These are phyloP conservation scores for Aegotheles bennettii DNA, from an alignment of 2,113 vertebrate genomes.

Conservation along the genomic window DNA sequence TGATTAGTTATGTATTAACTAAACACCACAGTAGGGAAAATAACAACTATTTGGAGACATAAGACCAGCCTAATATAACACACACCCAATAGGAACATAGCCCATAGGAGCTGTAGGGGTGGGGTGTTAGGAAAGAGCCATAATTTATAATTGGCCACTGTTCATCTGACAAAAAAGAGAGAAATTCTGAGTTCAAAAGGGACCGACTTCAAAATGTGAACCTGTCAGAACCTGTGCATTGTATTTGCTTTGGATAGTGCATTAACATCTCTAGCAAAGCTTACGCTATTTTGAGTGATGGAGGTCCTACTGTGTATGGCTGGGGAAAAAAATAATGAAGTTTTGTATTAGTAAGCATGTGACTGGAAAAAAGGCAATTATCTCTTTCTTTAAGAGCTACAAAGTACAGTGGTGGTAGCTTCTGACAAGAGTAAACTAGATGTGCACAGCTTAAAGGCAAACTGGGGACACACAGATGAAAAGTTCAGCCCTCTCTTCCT, in stretches of 20 bases:
- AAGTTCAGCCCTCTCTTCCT: conserved; percentile 27
- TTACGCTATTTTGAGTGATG: conserved; percentile 9
- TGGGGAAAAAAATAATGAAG: not conserved
- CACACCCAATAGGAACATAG: not conserved
- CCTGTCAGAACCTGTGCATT: not conserved
- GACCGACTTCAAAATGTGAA: conserved; percentile 51
- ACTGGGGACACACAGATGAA: conserved; percentile 46
- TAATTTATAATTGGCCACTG: not conserved
- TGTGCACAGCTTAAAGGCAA: conserved; percentile 48
- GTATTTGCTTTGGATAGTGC: conserved; percentile 13
- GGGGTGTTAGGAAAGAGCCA: not conserved
- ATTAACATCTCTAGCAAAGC: conserved; percentile 6
- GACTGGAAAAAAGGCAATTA: conserved; percentile 20
- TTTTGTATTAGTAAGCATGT: conserved; percentile 45
- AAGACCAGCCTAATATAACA: not conserved
- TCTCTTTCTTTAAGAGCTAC: conserved; percentile 39
- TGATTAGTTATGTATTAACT: conserved; percentile 6
- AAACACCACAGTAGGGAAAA: not conserved
- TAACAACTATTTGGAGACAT: not conserved
- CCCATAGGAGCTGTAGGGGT: not conserved
- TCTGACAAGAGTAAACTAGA: conserved; percentile 56
- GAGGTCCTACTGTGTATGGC: conserved; percentile 20
- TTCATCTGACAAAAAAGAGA: conserved; percentile 1
- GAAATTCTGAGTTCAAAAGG: conserved; percentile 18
- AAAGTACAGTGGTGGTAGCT: conserved; percentile 28